phyloP scores from a whole-genome alignment of 37 sponge, comb jelly and placozoan genomes.

The Trichoplax adhaerens region DNA sequence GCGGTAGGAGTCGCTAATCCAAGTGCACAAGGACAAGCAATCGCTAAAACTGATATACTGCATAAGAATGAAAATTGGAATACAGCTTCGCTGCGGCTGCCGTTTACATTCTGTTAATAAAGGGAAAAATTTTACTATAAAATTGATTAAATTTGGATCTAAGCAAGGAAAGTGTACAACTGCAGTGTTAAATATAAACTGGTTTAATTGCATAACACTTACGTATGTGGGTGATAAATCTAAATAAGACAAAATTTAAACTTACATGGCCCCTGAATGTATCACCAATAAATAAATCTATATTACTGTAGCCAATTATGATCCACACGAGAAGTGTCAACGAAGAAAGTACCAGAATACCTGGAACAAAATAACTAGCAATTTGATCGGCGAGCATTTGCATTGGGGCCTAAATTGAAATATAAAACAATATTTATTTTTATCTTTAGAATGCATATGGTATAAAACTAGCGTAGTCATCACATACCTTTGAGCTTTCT shows the following conservation, averaged over 20 bases:
- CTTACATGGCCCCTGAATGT: no score
- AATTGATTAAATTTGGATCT: no score
- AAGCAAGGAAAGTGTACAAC: no score
- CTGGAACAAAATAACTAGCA: slow-evolving; percentile 69
- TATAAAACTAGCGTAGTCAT: background rate
- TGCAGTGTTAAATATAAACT: no score
- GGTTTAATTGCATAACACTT: no score
- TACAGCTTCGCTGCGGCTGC: no score
- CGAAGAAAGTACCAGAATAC: slow-evolving; percentile 37
- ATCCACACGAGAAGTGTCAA: slow-evolving; percentile 60
- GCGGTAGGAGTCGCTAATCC: slow-evolving; percentile 99
- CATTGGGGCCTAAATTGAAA: slow-evolving; percentile 59
- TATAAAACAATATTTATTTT: background rate
- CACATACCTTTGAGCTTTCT: slow-evolving; percentile 79
- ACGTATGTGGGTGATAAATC: no score
- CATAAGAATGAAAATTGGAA: slow-evolving; percentile 36
- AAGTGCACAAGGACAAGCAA: slow-evolving; percentile 97
- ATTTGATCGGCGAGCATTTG: slow-evolving; percentile 85
- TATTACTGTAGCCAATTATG: slow-evolving; percentile 5
- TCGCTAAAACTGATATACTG: slow-evolving; percentile 79
- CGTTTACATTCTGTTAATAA: no score
- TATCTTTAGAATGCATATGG: no score
- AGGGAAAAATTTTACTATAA: no score
- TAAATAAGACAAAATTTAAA: no score
- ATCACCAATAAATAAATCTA: no score